Conservation (phyloP, 2,113 vertebrate species). For the Alouatta palliata region DNA sequence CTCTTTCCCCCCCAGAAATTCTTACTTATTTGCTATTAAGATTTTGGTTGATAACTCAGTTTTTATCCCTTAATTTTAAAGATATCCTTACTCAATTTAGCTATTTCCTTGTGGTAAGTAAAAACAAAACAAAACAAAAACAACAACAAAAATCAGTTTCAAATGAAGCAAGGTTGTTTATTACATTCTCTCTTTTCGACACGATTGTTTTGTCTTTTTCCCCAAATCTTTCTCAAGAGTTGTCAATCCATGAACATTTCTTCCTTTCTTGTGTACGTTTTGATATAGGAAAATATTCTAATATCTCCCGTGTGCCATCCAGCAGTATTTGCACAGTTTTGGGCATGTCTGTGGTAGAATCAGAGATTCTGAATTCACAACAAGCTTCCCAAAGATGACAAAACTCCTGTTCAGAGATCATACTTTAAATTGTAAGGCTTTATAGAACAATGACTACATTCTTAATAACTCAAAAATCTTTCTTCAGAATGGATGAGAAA, state of each 20-base stretch:
- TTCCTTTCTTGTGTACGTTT: neutral
- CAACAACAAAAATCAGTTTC: neutral
- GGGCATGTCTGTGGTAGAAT: neutral
- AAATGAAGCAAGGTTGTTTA: neutral
- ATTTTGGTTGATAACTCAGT: neutral
- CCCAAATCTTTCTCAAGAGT: neutral
- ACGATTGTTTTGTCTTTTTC: neutral
- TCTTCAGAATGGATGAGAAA: neutral
- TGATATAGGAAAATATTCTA: neutral
- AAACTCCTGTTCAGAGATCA: accelerated
- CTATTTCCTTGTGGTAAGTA: neutral
- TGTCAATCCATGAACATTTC: neutral
- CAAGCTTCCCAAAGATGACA: neutral
- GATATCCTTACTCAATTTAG: neutral
- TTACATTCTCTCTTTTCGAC: neutral
- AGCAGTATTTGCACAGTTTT: neutral
- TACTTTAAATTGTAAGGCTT: neutral
- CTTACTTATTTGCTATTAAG: neutral
- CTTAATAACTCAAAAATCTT: neutral
- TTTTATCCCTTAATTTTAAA: neutral
- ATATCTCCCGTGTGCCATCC: neutral
- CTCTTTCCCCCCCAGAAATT: neutral
- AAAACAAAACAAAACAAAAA: neutral
- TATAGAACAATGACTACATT: neutral
- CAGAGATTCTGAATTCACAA: neutral